Percentiles rank a stretch among this genome's conserved stretches.
phyloP scores from a whole-genome alignment of 2,888 invertebrate species.

The Mesorhabditis sp. region DNA sequence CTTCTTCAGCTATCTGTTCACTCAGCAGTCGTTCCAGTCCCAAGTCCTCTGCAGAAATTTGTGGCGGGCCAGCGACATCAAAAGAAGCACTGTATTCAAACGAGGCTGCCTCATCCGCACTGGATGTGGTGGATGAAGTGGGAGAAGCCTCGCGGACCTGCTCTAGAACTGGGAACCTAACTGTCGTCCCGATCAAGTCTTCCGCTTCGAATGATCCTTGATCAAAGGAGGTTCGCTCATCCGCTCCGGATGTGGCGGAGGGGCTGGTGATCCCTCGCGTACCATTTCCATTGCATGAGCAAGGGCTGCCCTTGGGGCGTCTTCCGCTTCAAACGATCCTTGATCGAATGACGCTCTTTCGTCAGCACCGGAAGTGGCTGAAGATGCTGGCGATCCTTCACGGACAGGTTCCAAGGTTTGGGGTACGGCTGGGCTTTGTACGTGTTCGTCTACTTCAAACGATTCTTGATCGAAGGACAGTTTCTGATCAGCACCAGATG shows the following conservation, averaged over 20 bases:
- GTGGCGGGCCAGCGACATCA: too few relatives aligned
- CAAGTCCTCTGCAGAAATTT: too few relatives aligned
- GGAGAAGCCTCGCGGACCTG: too few relatives aligned
- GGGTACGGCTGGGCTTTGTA: background rate
- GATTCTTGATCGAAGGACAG: constrained; percentile 17
- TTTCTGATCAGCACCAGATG: constrained; percentile 26
- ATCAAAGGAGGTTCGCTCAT: constrained; percentile 10
- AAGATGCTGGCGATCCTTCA: background rate
- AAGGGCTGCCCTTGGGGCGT: background rate
- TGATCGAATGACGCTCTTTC: constrained; percentile 10
- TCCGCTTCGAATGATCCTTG: background rate
- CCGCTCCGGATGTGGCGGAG: constrained; percentile 14
- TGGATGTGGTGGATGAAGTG: too few relatives aligned
- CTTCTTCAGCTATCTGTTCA: too few relatives aligned
- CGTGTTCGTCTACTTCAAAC: constrained; percentile 6
- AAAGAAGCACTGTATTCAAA: too few relatives aligned
- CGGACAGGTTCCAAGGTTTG: constrained; percentile 6
- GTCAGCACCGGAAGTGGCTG: constrained; percentile 15
- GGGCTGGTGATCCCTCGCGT: background rate
- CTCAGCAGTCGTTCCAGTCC: too few relatives aligned
- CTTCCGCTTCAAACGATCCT: background rate
- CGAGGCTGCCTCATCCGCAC: too few relatives aligned
- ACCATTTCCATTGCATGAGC: constrained; percentile 7
- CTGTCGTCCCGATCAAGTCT: background rate
- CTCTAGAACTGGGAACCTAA: too few relatives aligned